A percentile compares a stretch with the other conserved stretches of the same genome.
Evolutionary conservation across 2,113 vertebrate species (phyloP).

Genomic region (Oreochromis aureus): DNA sequence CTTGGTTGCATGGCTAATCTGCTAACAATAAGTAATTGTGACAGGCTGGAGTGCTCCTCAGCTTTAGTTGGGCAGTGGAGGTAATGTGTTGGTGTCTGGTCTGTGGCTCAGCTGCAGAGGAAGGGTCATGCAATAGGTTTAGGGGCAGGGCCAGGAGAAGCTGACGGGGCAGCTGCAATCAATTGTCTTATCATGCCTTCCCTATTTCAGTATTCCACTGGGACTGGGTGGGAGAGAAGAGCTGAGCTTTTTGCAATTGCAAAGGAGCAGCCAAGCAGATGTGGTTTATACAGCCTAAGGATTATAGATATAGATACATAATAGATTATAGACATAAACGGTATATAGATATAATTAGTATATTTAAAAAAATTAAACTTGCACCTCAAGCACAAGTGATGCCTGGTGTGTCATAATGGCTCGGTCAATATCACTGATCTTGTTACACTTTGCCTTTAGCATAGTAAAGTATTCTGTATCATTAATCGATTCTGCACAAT

Average conservation of each 20-base stretch:
- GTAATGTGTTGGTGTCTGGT: not conserved
- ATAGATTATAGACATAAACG: not conserved
- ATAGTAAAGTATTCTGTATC: not conserved
- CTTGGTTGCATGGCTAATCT: not conserved
- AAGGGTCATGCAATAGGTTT: not conserved
- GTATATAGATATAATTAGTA: not conserved
- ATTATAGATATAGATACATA: not conserved
- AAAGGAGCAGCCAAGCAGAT: not conserved
- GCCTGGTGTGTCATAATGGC: not conserved
- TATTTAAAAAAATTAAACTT: fast-evolving
- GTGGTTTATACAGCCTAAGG: not conserved
- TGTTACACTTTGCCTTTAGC: not conserved
- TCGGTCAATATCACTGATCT: not conserved
- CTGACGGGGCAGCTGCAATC: not conserved
- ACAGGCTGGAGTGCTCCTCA: not conserved
- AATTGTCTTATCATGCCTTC: not conserved
- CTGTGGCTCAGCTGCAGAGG: not conserved
- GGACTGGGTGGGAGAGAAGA: not conserved
- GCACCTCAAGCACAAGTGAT: not conserved
- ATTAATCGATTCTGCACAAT: not conserved
- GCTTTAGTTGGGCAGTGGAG: not conserved
- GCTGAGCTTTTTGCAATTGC: not conserved
- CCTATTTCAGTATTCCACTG: not conserved
- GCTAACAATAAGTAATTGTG: not conserved
- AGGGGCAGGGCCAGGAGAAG: not conserved